Conservation (phyloP, 2,888 invertebrate genomes). For the Amphimallon solstitiale region DNA sequence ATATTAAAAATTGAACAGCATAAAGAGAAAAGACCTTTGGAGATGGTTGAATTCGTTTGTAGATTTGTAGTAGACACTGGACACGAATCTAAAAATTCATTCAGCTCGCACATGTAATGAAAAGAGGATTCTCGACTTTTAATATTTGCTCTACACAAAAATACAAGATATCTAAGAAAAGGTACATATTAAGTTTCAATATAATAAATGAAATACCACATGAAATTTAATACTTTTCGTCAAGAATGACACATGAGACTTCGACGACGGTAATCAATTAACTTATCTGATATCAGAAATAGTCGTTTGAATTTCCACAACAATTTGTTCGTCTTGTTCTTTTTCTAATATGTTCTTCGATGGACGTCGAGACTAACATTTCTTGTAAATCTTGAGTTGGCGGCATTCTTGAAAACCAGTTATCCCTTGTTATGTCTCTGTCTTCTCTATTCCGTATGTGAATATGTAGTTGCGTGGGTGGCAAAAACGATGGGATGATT, state of each 20-base stretch:
- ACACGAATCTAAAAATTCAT: neutral
- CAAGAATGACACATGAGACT: neutral
- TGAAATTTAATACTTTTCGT: neutral
- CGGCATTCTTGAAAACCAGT: constrained; percentile 1
- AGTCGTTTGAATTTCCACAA: neutral
- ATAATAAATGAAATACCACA: too few relatives aligned
- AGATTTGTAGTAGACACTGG: too few relatives aligned
- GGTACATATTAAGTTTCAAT: too few relatives aligned
- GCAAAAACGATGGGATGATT: neutral
- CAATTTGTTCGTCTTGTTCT: neutral
- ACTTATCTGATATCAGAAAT: neutral
- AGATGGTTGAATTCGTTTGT: neutral
- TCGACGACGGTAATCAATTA: neutral
- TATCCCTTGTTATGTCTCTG: constrained; percentile 1
- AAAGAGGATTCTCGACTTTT: too few relatives aligned
- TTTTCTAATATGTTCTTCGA: too few relatives aligned
- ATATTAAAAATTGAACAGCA: too few relatives aligned
- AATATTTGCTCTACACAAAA: neutral
- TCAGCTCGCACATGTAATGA: neutral
- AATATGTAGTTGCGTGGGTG: neutral
- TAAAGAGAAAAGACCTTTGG: too few relatives aligned
- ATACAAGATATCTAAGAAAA: too few relatives aligned
- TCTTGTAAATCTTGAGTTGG: neutral
- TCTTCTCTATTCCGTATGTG: neutral
- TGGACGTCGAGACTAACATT: neutral